A percentile compares a stretch with the other conserved stretches of the same genome.
phyloP scores from a whole-genome alignment of 2,888 invertebrate genomes.

The Gasteruption jaculator region DNA sequence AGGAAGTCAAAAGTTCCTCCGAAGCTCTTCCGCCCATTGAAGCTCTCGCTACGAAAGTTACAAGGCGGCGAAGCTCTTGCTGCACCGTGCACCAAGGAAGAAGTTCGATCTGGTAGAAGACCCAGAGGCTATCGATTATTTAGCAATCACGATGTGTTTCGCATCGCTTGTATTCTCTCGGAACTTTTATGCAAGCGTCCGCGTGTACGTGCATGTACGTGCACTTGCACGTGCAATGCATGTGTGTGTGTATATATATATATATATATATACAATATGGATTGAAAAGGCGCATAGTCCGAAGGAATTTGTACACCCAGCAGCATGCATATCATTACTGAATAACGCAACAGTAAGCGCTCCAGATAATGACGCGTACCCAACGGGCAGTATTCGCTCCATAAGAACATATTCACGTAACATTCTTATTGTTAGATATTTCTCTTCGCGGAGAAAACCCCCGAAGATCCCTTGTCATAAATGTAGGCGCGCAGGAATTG shows the following conservation, averaged over 20 bases:
- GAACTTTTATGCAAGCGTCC: slow-evolving; percentile 1
- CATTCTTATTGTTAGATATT: slow-evolving; percentile 9
- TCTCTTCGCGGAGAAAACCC: slow-evolving; percentile 5
- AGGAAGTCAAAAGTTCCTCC: too few species aligned
- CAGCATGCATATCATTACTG: slow-evolving; percentile 31
- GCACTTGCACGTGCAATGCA: slow-evolving; percentile 4
- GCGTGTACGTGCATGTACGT: background rate
- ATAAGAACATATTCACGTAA: slow-evolving; percentile 6
- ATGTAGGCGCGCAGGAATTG: too few species aligned
- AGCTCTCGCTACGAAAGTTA: background rate
- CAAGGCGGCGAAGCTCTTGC: background rate
- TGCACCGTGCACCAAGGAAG: slow-evolving; percentile 12
- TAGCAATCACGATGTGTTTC: slow-evolving; percentile 32
- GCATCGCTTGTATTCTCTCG: slow-evolving; percentile 22
- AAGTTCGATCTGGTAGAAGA: slow-evolving; percentile 19
- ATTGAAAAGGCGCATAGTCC: slow-evolving; percentile 19
- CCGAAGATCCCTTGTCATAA: too few species aligned
- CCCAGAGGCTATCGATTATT: slow-evolving; percentile 37
- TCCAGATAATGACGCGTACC: slow-evolving; percentile 35
- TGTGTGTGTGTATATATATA: too few species aligned
- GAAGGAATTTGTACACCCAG: slow-evolving; percentile 28
- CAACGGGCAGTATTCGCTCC: slow-evolving; percentile 25
- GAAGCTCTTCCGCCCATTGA: too few species aligned
- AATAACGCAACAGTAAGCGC: slow-evolving; percentile 30
- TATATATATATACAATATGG: too few species aligned